phyloP scores from a whole-genome alignment of 2,797 vertebrate genomes.

The Sandelia bainsii region DNA sequence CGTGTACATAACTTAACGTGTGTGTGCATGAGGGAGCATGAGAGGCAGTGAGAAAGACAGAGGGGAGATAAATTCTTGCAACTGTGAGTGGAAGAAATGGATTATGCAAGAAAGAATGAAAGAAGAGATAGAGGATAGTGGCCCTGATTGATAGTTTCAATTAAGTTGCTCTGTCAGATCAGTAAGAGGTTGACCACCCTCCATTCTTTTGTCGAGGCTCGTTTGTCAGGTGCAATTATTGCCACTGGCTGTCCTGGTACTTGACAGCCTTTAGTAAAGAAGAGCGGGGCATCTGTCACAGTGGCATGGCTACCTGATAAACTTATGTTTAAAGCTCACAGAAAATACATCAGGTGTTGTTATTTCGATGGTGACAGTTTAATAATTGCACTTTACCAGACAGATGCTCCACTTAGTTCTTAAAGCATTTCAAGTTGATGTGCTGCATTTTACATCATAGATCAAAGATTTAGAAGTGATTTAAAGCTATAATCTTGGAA shows the following conservation, averaged over 20 bases:
- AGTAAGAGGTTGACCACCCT: conserved; percentile 63
- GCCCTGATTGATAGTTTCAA: conserved; percentile 78
- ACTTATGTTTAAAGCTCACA: conserved; percentile 32
- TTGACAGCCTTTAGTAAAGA: conserved; percentile 55
- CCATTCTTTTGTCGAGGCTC: conserved; percentile 67
- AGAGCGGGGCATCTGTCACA: conserved; percentile 45
- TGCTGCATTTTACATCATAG: background rate
- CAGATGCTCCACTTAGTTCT: conserved; percentile 17
- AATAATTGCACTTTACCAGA: conserved; percentile 29
- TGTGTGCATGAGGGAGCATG: conserved; percentile 49
- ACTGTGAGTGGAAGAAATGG: conserved; percentile 51
- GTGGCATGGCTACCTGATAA: conserved; percentile 36
- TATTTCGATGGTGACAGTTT: conserved; percentile 34
- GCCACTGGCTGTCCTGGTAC: conserved; percentile 56
- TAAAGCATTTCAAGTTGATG: conserved; percentile 13
- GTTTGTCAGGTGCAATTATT: conserved; percentile 74
- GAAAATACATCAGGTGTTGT: conserved; percentile 27
- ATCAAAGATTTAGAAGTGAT: background rate
- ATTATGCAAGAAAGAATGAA: conserved; percentile 55
- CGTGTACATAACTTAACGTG: conserved; percentile 54
- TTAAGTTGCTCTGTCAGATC: conserved; percentile 73
- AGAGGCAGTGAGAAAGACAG: conserved; percentile 51
- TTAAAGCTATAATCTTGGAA: background rate
- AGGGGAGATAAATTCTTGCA: conserved; percentile 47
- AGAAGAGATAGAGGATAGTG: conserved; percentile 42